phyloP scores from a whole-genome alignment of 1,140 invertebrate species.

The Chymomyza costata region DNA sequence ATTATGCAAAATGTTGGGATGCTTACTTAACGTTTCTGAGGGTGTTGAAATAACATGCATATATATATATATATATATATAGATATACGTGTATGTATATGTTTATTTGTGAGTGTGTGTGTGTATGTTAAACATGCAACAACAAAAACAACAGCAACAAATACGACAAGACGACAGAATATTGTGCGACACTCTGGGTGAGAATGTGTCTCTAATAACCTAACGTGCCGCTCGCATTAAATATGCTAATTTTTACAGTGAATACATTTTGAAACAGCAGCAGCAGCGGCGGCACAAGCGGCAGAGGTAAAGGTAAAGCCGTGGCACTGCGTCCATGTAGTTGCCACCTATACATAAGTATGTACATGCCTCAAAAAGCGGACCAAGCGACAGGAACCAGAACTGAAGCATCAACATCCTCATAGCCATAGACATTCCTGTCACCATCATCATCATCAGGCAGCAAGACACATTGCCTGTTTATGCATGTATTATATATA shows the following conservation, averaged over 20 bases:
- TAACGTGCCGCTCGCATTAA: constrained; percentile 71
- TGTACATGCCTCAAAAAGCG: not conserved
- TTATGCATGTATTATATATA: constrained; percentile 38
- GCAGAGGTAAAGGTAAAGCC: constrained; percentile 3
- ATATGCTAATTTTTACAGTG: constrained; percentile 72
- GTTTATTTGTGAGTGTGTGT: constrained; percentile 29
- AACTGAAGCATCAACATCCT: too few species aligned
- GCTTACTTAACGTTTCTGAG: constrained; percentile 33
- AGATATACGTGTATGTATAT: constrained; percentile 12
- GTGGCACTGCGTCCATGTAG: constrained; percentile 5
- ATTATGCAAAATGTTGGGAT: constrained; percentile 63
- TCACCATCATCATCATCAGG: constrained; percentile 46
- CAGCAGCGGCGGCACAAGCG: constrained; percentile 19
- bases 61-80: too few species aligned
- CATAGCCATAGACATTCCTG: too few species aligned
- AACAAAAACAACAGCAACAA: constrained; percentile 35
- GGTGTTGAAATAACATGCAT: too few species aligned
- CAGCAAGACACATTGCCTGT: constrained; percentile 47
- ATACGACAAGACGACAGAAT: constrained; percentile 16
- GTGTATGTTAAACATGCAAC: constrained; percentile 54
- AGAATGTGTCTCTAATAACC: constrained; percentile 71
- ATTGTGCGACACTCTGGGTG: constrained; percentile 29
- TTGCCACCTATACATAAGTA: constrained; percentile 3
- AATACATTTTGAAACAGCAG: constrained; percentile 56
- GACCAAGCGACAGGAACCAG: too few species aligned